Evolutionary conservation across 2,888 invertebrate genomes (phyloP).

Genomic region (Clunio marinus): DNA sequence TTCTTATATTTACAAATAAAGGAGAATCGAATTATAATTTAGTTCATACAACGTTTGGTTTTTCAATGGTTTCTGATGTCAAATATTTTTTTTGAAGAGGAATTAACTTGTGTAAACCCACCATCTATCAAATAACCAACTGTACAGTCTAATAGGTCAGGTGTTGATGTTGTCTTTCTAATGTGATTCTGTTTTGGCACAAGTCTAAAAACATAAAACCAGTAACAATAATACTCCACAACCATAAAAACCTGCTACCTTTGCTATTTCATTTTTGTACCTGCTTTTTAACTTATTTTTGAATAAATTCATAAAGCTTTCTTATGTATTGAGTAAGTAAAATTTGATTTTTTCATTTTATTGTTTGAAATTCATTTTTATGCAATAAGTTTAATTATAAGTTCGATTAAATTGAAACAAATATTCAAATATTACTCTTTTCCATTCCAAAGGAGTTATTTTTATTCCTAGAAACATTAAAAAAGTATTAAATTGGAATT

Average conservation of each 20-base stretch:
- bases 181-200: slow-evolving; percentile 17
- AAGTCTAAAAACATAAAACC: slow-evolving; percentile 1
- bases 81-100: too few relatives aligned
- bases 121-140: not conserved
- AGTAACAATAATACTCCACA: slow-evolving; percentile 19
- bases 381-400: not conserved
- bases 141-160: not conserved
- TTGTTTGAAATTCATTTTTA: not conserved
- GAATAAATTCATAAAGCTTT: not conserved
- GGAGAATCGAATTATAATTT: too few relatives aligned
- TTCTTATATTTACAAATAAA: too few relatives aligned
- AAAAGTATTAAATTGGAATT: too few relatives aligned
- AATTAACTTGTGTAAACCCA: too few relatives aligned
- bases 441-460: too few relatives aligned
- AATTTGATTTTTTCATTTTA: not conserved
- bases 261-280: not conserved
- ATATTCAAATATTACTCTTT: too few relatives aligned
- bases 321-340: not conserved
- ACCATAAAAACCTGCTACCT: slow-evolving; percentile 9
- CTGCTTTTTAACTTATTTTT: not conserved
- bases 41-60: too few relatives aligned
- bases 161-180: not conserved
- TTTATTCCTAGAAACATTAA: too few relatives aligned
- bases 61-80: too few relatives aligned
- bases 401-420: not conserved